Conservation (phyloP, 2,888 invertebrate species). For the Agrotis exclamationis region DNA sequence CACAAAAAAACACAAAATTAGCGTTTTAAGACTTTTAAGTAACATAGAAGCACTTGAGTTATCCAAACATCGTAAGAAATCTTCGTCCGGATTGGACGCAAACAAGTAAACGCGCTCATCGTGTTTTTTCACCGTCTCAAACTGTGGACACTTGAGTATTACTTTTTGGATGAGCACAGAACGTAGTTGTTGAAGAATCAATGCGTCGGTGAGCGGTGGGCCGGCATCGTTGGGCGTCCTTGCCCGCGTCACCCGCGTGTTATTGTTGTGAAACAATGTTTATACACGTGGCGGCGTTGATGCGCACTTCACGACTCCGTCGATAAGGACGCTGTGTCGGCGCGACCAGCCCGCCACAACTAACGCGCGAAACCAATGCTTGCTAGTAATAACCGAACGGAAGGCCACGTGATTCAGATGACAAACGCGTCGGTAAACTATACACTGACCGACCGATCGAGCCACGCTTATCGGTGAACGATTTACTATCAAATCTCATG, state of each 20-base stretch:
- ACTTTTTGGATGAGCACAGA: slow-evolving; percentile 68
- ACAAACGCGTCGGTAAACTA: slow-evolving; percentile 83
- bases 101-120: slow-evolving; percentile 68
- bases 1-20: slow-evolving; percentile 68
- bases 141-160: slow-evolving; percentile 67
- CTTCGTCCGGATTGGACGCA: slow-evolving; percentile 68
- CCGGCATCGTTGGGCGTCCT: slow-evolving; percentile 80
- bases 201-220: slow-evolving; percentile 72
- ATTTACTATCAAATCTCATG: slow-evolving; percentile 69
- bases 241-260: slow-evolving; percentile 85
- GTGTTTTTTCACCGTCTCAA: slow-evolving; percentile 71
- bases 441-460: slow-evolving; percentile 77
- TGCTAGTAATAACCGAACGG: slow-evolving; percentile 84
- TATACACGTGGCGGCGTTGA: slow-evolving; percentile 88
- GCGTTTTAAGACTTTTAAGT: slow-evolving; percentile 71
- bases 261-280: slow-evolving; percentile 90
- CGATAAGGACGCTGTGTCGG: slow-evolving; percentile 85
- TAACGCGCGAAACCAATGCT: slow-evolving; percentile 84
- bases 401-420: slow-evolving; percentile 89
- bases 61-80: slow-evolving; percentile 73
- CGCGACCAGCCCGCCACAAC: slow-evolving; percentile 85
- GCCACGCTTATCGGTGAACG: slow-evolving; percentile 76
- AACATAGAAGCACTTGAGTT: slow-evolving; percentile 76
- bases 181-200: slow-evolving; percentile 72
- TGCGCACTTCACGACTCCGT: slow-evolving; percentile 81